A percentile compares a stretch with the other conserved stretches of the same genome.
phyloP scores from a whole-genome alignment of 2,888 invertebrate genomes.

The Hyles lineata region DNA sequence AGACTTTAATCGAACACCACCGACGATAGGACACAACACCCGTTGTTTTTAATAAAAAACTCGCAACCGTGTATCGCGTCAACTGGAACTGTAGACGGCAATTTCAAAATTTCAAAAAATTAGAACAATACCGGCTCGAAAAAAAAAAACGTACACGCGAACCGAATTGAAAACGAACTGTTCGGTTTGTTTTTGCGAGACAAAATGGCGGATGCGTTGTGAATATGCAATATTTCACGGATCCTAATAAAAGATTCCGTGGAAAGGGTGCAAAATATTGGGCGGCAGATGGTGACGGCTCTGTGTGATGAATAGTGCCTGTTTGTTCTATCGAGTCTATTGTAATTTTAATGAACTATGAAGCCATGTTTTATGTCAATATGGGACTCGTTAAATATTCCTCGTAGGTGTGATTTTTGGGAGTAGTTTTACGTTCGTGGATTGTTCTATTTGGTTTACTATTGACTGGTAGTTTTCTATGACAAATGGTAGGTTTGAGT shows the following conservation, averaged over 20 bases:
- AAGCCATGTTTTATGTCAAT: not conserved
- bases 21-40: not conserved
- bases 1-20: conserved; percentile 6
- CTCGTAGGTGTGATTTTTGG: not conserved
- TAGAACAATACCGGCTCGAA: conserved; percentile 17
- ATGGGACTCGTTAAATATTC: not conserved
- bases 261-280: conserved; percentile 33
- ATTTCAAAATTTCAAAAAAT: conserved; percentile 28
- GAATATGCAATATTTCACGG: conserved; percentile 49
- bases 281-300: conserved; percentile 28
- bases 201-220: conserved; percentile 40
- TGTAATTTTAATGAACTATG: not conserved
- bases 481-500: no score
- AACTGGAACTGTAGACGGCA: conserved; percentile 3
- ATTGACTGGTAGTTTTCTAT: no score
- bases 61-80: conserved; percentile 14
- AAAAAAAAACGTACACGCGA: conserved; percentile 32
- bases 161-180: conserved; percentile 27
- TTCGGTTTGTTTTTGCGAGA: conserved; percentile 35
- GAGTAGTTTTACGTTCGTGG: not conserved
- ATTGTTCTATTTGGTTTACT: not conserved
- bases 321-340: conserved; percentile 8
- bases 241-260: conserved; percentile 42
- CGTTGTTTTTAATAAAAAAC: conserved; percentile 21
- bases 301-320: conserved; percentile 25